Percentiles rank a stretch among this genome's conserved stretches.
Evolutionary conservation across 2,888 invertebrate species (phyloP).

Genomic region (Hermaeophaga mercurialis): DNA sequence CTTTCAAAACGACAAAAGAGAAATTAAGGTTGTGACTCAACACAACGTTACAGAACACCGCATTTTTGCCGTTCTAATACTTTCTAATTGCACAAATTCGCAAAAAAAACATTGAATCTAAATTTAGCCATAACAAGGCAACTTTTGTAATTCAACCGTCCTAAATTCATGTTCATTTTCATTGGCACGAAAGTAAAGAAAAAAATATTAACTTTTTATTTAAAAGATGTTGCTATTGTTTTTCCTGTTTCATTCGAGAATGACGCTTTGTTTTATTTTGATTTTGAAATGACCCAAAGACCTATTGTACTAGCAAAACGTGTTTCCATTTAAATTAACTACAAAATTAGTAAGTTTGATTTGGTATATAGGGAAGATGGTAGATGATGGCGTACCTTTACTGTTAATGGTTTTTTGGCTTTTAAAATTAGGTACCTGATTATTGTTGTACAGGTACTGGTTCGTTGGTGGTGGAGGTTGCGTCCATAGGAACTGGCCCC

Average conservation of each 20-base stretch:
- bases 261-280: too few relatives aligned
- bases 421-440: constrained; percentile 73
- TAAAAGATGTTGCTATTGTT: too few relatives aligned
- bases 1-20: constrained; percentile 31
- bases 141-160: too few relatives aligned
- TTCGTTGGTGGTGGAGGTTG: constrained; percentile 74
- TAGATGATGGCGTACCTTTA: not conserved
- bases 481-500: constrained; percentile 80
- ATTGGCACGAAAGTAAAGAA: too few relatives aligned
- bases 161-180: too few relatives aligned
- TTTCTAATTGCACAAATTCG: constrained; percentile 11
- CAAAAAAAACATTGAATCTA: not conserved
- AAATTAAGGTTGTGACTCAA: constrained; percentile 23
- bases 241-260: too few relatives aligned
- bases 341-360: too few relatives aligned
- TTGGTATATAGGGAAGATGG: not conserved
- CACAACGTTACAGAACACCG: constrained; percentile 5
- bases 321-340: too few relatives aligned
- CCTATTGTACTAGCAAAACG: too few relatives aligned
- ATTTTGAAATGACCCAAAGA: too few relatives aligned
- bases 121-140: not conserved
- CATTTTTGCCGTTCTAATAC: constrained; percentile 15
- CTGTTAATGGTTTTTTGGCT: constrained; percentile 4
- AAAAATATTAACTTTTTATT: too few relatives aligned
- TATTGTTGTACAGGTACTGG: constrained; percentile 77